Base-by-base conservation (phyloP, 2,797 vertebrate species). In the Simalia tracyae region DNA sequence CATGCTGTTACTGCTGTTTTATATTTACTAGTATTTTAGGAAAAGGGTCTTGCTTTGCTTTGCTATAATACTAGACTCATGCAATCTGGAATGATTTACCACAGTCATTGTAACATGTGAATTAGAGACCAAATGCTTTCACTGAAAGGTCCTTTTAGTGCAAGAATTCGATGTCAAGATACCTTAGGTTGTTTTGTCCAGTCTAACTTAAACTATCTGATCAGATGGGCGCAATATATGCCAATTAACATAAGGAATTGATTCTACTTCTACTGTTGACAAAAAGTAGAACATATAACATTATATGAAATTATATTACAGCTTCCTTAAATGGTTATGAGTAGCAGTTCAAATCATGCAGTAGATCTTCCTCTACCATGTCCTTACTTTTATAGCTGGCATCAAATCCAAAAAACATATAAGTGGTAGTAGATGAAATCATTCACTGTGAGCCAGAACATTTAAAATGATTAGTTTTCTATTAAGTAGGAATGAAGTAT, bases 21-120 rank as follows among this genome's bases (percentile, higher is more conserved):
- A 86, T 64, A 76, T 92, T 76, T 76, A 90, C 68, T 54, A 60
- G 57, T 63, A 61, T 56, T 61, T 36, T 46, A 76, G 36, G 63
- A 31, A 76, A 76, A 31, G n/a, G 46, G 46, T 42, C 89, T 63
- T 92, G 63, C 86, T 86, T 89, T 92, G 59, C n/a, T 86, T 86
- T 89, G 50, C 86, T 89, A 63, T 84, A 92, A 63, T 61, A 84
- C 26, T 76, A 64, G 22, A 56, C 8, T 57, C 11, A 46, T 59
- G 66, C 50, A 12, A 24, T 22, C 87, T 89, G 76, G 81, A 64
- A 92, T 54, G 60, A 89, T 84, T 84, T 92, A 64, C 59, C 61
- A 54, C 63, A 85, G 57, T 85, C 50, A 28, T 50, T 91, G n/a
- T n/a, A 91, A 50, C 84, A 91, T 56, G 12, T 14, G 56, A 66